phyloP scores from a whole-genome alignment of 2,888 invertebrate species.

The Macrophya alboannulata region DNA sequence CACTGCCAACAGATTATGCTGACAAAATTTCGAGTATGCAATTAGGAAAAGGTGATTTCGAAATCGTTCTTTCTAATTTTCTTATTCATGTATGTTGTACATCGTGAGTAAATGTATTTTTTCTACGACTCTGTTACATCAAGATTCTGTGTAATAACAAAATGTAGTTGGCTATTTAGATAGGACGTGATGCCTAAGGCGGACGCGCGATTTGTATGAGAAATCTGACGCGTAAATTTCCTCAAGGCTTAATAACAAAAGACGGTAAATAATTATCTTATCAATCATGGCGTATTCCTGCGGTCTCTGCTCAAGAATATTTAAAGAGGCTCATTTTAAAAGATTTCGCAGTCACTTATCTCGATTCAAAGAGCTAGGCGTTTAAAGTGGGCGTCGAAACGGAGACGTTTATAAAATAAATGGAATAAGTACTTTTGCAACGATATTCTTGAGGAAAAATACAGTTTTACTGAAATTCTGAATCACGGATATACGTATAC shows the following conservation, averaged over 20 bases:
- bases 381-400: conserved; percentile 26
- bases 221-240: conserved; percentile 56
- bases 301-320: conserved; percentile 56
- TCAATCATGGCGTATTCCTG: conserved; percentile 65
- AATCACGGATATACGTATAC: background rate
- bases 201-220: conserved; percentile 63
- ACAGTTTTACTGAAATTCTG: background rate
- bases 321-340: conserved; percentile 60
- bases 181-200: conserved; percentile 62
- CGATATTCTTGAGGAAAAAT: background rate
- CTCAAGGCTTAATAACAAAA: conserved; percentile 64
- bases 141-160: conserved; percentile 17
- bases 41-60: background rate
- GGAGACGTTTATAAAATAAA: conserved; percentile 3
- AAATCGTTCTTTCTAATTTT: background rate
- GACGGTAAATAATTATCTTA: conserved; percentile 69
- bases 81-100: background rate
- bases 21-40: background rate
- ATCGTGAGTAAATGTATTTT: background rate
- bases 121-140: too few species aligned
- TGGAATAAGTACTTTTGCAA: background rate
- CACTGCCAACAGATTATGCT: background rate
- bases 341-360: conserved; percentile 54
- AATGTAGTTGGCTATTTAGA: conserved; percentile 70
- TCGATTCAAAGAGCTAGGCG: background rate